Base-by-base conservation (phyloP, 1,140 invertebrate species). In the Ptiloglossa arizonensis region DNA sequence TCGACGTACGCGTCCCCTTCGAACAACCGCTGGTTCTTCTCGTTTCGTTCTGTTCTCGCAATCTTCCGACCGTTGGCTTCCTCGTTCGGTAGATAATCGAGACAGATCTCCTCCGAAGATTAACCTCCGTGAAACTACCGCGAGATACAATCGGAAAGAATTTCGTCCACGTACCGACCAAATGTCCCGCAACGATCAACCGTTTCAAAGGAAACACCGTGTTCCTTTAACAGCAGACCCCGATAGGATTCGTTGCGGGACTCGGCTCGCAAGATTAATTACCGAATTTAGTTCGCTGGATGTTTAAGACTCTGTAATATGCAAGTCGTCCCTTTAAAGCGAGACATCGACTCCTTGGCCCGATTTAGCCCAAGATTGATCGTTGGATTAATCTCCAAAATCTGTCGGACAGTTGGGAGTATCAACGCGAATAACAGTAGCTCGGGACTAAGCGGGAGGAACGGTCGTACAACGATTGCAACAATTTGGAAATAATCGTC, bases 11-110 rank as follows among this genome's bases (percentile, higher is more conserved):
- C 6, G 29, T n/a, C 6, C 29, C 9, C 13, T 62, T 24, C 38
- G 11, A 64, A n/a, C 11, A 22, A 44, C 27, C n/a, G 1, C 41
- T 22, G 8, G 41, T 46, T 46, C 15, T 64, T 64, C 24, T 6
- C 5, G 15, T 59, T 59, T 19, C 29, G 6, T 59, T 35, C 29
- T 13, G 17, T 59, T 5, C 5, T 17, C 5, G 29, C 13, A 59
- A 59, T 59, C 15, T 24, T 22, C 22, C 11, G 44, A 66, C 24
- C n/a, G n/a, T n/a, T n/a, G n/a, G 44, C 8, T 66, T 44, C 50
- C 50, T 66, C 50, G 41, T 32, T 19, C 41, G 5, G 41, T 5
- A 27, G 62, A 46, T 64, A 64, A 64, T 64, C 48, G 24, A 17
- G 41, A 19, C 9, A 17, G 41, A 46, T 60, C 32, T 32, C 29